These are phyloP conservation scores for Charaxes varanes DNA, from an alignment of 1,140 invertebrate genomes.

Conservation along the genomic window DNA sequence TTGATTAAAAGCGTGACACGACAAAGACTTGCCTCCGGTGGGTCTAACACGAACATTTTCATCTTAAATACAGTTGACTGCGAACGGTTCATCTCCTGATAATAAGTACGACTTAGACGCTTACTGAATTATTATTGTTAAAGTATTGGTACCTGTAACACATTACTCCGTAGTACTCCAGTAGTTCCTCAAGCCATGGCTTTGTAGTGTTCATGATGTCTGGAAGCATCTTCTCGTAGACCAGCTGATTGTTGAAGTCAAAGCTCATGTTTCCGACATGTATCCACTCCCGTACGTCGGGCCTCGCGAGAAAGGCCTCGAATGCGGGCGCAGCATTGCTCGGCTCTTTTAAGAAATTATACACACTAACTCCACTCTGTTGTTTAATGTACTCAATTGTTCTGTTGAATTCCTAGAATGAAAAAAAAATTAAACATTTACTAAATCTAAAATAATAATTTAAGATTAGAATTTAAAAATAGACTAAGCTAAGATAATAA, in stretches of 20 bases:
- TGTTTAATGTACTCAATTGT: conserved; percentile 6
- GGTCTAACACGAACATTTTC: too few species aligned
- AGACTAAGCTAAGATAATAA: too few species aligned
- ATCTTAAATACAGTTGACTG: too few species aligned
- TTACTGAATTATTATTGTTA: not conserved
- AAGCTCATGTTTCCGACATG: conserved; percentile 12
- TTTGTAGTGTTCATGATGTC: conserved; percentile 10
- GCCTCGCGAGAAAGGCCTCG: conserved; percentile 7
- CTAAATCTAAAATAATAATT: not conserved
- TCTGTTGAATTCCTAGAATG: conserved; percentile 5
- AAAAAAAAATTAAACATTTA: not conserved
- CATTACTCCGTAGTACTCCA: conserved; percentile 10
- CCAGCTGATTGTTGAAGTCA: conserved; percentile 3
- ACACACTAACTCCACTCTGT: conserved; percentile 7
- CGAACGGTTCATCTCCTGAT: too few species aligned
- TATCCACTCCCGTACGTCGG: conserved; percentile 5
- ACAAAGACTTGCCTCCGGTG: too few species aligned
- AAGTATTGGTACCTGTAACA: conserved; percentile 3
- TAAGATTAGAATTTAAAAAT: too few species aligned
- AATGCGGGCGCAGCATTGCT: not conserved
- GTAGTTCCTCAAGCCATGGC: conserved; percentile 6
- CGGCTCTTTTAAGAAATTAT: conserved; percentile 52
- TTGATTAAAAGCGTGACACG: too few species aligned
- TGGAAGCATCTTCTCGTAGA: conserved; percentile 10
- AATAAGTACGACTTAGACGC: too few species aligned